A percentile compares a stretch with the other conserved stretches of the same genome.
Evolutionary conservation across 2,888 invertebrate species (phyloP).

Genomic region (Platycnemis pennipes): DNA sequence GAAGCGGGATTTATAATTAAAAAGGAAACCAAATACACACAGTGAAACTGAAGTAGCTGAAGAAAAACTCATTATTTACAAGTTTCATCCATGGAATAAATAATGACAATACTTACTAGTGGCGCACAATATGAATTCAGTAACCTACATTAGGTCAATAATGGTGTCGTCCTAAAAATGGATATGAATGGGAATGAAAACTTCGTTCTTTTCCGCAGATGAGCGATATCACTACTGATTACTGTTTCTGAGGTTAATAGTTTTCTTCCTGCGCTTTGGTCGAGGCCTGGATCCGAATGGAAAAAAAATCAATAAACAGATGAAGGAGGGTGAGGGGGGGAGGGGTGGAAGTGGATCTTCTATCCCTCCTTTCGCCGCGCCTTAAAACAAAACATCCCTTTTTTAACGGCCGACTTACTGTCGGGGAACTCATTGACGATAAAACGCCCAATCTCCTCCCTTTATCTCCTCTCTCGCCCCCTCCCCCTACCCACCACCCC

Average conservation of each 20-base stretch:
- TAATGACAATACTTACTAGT: too few species aligned
- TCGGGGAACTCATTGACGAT: constrained; percentile 35
- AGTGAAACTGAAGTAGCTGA: too few species aligned
- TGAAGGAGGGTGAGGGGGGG: neutral
- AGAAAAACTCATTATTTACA: too few species aligned
- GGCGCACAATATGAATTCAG: too few species aligned
- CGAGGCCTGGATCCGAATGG: neutral
- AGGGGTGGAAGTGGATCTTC: neutral
- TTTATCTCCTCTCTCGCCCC: neutral
- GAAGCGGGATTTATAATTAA: too few species aligned
- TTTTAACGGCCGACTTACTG: constrained; percentile 5
- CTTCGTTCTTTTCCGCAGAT: neutral
- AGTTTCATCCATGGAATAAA: too few species aligned
- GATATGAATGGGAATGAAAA: too few species aligned
- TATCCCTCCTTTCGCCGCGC: neutral
- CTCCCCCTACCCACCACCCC: neutral
- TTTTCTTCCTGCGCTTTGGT: neutral
- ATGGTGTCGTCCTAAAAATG: too few species aligned
- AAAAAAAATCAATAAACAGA: constrained; percentile 6
- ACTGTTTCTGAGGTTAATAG: neutral
- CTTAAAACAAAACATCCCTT: constrained; percentile 11
- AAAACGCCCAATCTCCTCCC: constrained; percentile 8
- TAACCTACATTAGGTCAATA: too few species aligned
- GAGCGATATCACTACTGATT: neutral
- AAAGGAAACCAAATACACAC: too few species aligned